Conservation (phyloP, 2,113 vertebrate genomes). For the Philantomba maxwellii region DNA sequence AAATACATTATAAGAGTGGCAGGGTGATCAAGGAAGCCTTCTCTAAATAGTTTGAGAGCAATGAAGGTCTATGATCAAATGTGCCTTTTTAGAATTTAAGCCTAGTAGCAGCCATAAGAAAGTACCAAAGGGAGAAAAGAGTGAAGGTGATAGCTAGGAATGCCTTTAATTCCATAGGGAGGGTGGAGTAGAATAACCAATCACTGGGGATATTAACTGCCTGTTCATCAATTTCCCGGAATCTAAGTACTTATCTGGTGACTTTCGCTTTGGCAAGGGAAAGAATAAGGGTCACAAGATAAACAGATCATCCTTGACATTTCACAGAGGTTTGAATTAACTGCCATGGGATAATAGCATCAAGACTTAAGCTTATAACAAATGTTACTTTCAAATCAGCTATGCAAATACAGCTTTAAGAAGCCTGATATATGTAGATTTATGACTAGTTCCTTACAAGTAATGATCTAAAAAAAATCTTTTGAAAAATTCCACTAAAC, state of each 20-base stretch:
- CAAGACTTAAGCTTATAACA: slow-evolving; percentile 38
- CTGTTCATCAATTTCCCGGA: not conserved
- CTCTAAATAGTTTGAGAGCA: not conserved
- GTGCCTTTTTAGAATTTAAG: not conserved
- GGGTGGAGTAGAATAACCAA: not conserved
- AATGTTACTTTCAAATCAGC: slow-evolving; percentile 62
- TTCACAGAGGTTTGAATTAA: slow-evolving; percentile 27
- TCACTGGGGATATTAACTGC: not conserved
- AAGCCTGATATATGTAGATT: slow-evolving; percentile 60
- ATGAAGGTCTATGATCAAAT: not conserved
- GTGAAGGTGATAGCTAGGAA: not conserved
- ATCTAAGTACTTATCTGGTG: not conserved
- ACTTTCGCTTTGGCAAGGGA: not conserved
- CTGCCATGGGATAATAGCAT: slow-evolving; percentile 35
- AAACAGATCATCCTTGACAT: slow-evolving; percentile 13
- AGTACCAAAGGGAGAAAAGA: not conserved
- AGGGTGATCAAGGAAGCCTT: not conserved
- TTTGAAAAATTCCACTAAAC: not conserved
- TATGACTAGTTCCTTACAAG: slow-evolving; percentile 50
- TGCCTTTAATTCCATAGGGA: not conserved
- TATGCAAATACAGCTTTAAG: slow-evolving; percentile 65
- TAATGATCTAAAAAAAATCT: slow-evolving; percentile 17
- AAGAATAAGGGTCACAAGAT: not conserved
- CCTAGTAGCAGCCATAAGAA: not conserved
- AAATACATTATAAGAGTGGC: not conserved